Conservation (phyloP, 2,113 vertebrate genomes). For the Pseudorectes ferrugineus region DNA sequence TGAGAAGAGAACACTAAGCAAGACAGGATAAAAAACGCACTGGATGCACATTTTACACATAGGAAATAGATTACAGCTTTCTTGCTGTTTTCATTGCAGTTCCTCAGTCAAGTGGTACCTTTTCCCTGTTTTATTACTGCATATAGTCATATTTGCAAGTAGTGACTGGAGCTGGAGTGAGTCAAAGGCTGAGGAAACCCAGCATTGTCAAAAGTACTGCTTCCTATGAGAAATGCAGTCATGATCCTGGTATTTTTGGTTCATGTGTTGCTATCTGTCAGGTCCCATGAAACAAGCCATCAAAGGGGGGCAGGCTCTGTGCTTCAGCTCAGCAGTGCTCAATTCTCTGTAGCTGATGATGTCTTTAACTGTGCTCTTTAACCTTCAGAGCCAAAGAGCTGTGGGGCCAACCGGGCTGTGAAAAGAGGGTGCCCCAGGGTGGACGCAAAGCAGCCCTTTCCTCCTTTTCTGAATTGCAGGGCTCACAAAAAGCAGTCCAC, state of each 20-base stretch:
- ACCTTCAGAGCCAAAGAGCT: not conserved
- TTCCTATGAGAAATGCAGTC: not conserved
- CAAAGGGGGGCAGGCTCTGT: not conserved
- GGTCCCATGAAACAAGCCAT: not conserved
- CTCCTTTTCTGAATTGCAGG: not conserved
- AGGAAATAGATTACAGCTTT: not conserved
- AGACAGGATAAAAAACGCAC: not conserved
- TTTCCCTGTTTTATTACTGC: not conserved
- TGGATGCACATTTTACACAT: not conserved
- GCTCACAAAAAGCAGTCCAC: not conserved
- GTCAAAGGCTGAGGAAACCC: not conserved
- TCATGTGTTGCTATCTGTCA: not conserved
- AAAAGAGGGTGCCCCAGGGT: not conserved
- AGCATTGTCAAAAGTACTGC: not conserved
- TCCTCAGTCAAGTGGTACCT: not conserved
- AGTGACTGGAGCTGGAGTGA: not conserved
- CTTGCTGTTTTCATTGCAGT: not conserved
- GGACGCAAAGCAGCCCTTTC: not conserved
- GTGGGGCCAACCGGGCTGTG: not conserved
- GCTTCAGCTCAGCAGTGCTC: not conserved
- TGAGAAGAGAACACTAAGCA: not conserved
- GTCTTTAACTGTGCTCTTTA: not conserved
- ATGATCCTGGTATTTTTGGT: not conserved
- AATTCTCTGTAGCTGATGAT: not conserved
- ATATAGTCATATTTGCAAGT: fast-evolving